Conservation (phyloP, 2,888 invertebrate genomes). For the Diarsia mendica region DNA sequence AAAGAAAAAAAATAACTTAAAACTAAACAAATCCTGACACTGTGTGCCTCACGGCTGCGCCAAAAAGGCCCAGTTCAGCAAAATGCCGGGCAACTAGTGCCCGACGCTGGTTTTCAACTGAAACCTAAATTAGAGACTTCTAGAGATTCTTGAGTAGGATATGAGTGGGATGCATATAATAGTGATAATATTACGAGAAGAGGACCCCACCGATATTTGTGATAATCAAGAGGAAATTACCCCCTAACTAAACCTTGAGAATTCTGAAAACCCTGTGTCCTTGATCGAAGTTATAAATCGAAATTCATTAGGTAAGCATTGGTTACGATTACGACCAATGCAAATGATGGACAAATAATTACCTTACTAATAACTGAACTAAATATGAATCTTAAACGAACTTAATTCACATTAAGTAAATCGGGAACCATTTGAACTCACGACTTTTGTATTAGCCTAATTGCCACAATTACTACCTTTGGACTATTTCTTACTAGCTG, state of each 20-base stretch:
- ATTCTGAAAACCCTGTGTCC: background rate
- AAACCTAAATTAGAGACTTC: too few species aligned
- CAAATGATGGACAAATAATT: background rate
- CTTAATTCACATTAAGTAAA: background rate
- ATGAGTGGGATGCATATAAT: background rate
- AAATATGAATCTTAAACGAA: background rate
- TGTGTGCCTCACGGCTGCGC: too few species aligned
- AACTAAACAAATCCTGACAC: too few species aligned
- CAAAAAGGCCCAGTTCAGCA: too few species aligned
- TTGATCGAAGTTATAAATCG: background rate
- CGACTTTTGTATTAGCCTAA: background rate
- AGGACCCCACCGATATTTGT: background rate
- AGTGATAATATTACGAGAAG: background rate
- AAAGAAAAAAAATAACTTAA: too few species aligned
- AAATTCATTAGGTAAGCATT: background rate
- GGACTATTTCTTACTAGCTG: background rate
- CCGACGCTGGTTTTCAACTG: too few species aligned
- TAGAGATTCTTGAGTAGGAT: background rate
- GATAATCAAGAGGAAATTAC: too few species aligned
- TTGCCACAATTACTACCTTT: background rate
- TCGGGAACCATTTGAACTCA: background rate
- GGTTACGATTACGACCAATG: background rate
- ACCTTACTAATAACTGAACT: background rate
- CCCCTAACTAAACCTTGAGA: background rate
- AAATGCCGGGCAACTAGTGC: too few species aligned